Evolutionary conservation across 2,888 invertebrate species (phyloP), one percentile per base, ranked within the genome.

Genomic region (Saturnia pavonia): DNA sequence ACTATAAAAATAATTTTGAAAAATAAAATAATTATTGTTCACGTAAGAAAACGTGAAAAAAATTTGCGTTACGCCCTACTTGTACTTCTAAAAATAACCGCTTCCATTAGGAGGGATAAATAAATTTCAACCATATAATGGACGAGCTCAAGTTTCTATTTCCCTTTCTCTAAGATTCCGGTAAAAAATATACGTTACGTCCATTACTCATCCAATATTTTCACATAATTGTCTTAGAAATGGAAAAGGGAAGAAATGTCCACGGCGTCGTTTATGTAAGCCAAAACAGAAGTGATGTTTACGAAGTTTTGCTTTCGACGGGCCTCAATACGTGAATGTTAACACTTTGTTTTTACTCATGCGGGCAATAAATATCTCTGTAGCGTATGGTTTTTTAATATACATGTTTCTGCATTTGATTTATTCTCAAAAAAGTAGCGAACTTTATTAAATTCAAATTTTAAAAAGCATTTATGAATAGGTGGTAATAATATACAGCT

Each of bases 141-240:
- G 67, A 70, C 45, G 42, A 54, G 66, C 54, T 70, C 51, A 27
- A 70, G 51, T 70, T 70, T 72, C 72, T 73, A 74, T 74, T 73
- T 71, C 71, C 73, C 57, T 71, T 48, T 70, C n/a, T 69, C 73
- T 74, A 71, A 51, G 70, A 54, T 74, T 66, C 67, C 71, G 57
- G 70, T 72, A 74, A 76, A 79, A 78, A 78, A 70, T 72, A 68
- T 72, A 72, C 6, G n/a, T n/a, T n/a, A n/a, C 72, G 69, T 68
- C 74, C 72, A 78, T 78, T 78, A 75, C 70, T 72, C 73, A 73
- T 60, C 43, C 71, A 68, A 69, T 70, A 69, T 48, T 71, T 70
- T 65, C 51, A 34, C 42, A 73, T 74, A 75, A 70, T 72, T 72
- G 71, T 72, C 71, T 72, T 71, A 68, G 67, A 63, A 43, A 67